Evolutionary conservation across 1,140 invertebrate genomes (phyloP), one percentile per base, ranked within the genome.

Genomic region (Planococcus citri): DNA sequence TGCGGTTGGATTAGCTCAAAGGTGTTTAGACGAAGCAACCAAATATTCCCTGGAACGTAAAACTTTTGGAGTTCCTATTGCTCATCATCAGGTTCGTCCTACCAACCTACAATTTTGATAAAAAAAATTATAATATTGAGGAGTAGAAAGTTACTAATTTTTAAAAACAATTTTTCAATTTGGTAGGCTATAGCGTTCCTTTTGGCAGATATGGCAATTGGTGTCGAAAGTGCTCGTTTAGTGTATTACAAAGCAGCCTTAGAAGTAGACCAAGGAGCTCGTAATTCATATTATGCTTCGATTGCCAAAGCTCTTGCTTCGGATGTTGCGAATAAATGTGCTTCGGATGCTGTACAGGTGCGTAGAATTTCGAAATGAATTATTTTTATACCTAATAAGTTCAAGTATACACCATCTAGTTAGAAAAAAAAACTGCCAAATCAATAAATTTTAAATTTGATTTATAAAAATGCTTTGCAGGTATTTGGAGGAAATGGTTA

Each of bases 401-500:
- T n/a, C n/a, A n/a, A n/a, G n/a, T n/a, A n/a, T n/a, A n/a, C n/a
- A n/a, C n/a, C n/a, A n/a, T n/a, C n/a, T n/a, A n/a, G n/a, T n/a
- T n/a, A n/a, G n/a, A n/a, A n/a, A n/a, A n/a, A n/a, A n/a, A n/a
- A n/a, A n/a, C n/a, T n/a, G n/a, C n/a, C n/a, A n/a, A n/a, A n/a
- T n/a, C n/a, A n/a, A n/a, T n/a, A n/a, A n/a, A n/a, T n/a, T n/a
- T n/a, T n/a, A n/a, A n/a, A n/a, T n/a, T n/a, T n/a, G n/a, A n/a
- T n/a, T n/a, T n/a, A n/a, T n/a, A n/a, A n/a, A n/a, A n/a, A n/a
- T n/a, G n/a, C 14, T 37, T 37, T 73, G 70, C 72, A 95, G 84
- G 85, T 98, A 67, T 98, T 97, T 80, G 96, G 96, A 69, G 96
- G 96, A 41, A 94, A 93, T 79, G 95, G 96, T n/a, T 99, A 96